Evolutionary conservation across 2,888 invertebrate genomes (phyloP), one percentile per base, ranked within the genome.

Genomic region (Cataglyphis albicans): DNA sequence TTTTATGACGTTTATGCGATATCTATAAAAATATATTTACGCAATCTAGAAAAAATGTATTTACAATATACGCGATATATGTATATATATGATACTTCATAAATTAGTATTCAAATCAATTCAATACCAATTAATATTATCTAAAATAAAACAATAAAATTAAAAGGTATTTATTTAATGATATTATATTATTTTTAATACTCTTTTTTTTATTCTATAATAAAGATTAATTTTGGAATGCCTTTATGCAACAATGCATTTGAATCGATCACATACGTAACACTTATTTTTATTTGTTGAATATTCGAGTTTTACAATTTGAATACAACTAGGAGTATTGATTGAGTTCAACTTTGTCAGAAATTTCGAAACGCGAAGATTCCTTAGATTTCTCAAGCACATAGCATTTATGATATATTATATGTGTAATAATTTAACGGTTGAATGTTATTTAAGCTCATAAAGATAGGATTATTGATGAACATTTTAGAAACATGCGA

Each of bases 321-420:
- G 35, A 35, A 35, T 35, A 35, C 6, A 35, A 35, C 35, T 6
- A 44, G 38, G 15, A 57, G 12, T 10, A 29, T 35, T 70, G 25
- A 38, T 9, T 21, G 18, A 15, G 15, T 15, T 3, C 3, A 35
- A 57, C 12, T 70, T 70, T 0, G 1, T 5, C n/a, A 9, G 25
- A 61, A 80, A 70, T 61, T 70, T 4, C 68, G 15, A 70, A 68
- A 65, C 38, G 15, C 25, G 38, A 7, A 55, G 9, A 76, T 57
- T 76, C 29, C 35, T 68, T 29, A 38, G 48, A 35, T 44, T 70
- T 70, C 21, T 70, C 32, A 44, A 12, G 18, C 18, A 44, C 3
- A 21, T 76, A 57, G 21, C 57, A 41, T 21, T 0, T 21, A 21
- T 59, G 68, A 68, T 21, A 29, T 29, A 29, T 29, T 29, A 29